Base-by-base conservation (phyloP, 1,140 invertebrate genomes). In the Drosophila insularis region DNA sequence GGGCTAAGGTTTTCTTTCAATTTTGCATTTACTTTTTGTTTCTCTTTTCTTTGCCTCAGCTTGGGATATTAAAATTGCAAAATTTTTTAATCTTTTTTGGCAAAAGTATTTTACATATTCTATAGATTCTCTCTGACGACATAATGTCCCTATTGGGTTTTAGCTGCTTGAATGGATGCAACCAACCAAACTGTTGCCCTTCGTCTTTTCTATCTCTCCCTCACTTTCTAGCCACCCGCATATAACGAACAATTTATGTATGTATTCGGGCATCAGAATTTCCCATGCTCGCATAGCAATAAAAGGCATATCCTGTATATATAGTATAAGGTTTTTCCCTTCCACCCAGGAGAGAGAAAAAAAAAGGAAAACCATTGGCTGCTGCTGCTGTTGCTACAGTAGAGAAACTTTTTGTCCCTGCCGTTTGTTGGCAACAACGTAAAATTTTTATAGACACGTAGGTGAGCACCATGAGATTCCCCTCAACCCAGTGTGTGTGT, bases 401-500 rank as follows among this genome's bases (percentile, higher is more conserved):
- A 69, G 84, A 63, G 78, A 89, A 89, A 84, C 63, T 84, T 84
- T 80, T 89, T 89, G 84, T 89, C 84, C 84, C 78, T 90, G 79
- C 79, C 37, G 55, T 70, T 71, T 50, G 43, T 50, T 50, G 76
- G 73, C 56, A 72, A 64, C 68, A 71, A 90, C 79, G 82, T 87
- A 75, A 82, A 86, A 87, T 78, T 90, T 90, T 90, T 89, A 89
- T 89, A 85, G 85, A 89, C 85, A 89, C 80, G 78, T 81, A 89
- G 80, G 80, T 84, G 68, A 71, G 66, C 27, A 50, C 43, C 43
- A 43, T 60, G 70, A 31, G 58, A 46, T 8, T 39, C 6, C 10
- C n/a, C 32, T 11, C 2, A 7, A 21, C 43, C 32, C 11, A 37
- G 35, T 37, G 11, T 11, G 35, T 63, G 55, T 63, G 53, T 62